Evolutionary conservation across 64 coral and sea anemone genomes (phyloP).

Genomic region (Pocillopora verrucosa): DNA sequence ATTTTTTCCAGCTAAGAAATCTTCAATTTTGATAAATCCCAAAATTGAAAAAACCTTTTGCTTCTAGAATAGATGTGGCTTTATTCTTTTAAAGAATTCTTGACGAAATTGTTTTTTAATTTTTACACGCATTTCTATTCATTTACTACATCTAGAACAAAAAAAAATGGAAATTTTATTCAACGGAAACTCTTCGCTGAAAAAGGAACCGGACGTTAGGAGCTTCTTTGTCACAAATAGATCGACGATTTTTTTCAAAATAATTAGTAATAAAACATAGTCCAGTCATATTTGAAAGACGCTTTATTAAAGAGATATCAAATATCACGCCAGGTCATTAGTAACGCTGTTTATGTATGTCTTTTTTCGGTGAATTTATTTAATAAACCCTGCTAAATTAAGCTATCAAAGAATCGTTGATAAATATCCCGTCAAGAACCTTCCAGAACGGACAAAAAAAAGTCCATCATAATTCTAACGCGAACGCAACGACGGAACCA

Average conservation of each 20-base stretch:
- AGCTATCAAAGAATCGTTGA: no score
- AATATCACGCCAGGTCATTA: slow-evolving; percentile 2
- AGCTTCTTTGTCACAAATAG: not conserved
- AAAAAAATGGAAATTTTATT: no score
- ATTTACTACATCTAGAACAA: no score
- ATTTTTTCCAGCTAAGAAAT: no score
- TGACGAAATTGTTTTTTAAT: no score
- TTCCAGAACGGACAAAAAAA: not conserved
- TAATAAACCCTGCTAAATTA: not conserved
- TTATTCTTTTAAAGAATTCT: no score
- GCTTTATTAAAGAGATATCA: not conserved
- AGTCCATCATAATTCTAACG: not conserved
- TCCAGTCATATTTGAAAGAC: not conserved
- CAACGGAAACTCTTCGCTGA: no score
- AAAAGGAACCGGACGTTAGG: no score
- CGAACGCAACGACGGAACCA: slow-evolving; percentile 12
- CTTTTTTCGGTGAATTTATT: not conserved
- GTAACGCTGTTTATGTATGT: not conserved
- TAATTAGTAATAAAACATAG: not conserved
- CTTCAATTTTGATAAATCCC: no score
- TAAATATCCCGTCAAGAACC: not conserved
- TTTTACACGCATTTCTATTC: no score
- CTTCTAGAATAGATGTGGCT: no score
- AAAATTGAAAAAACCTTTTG: no score
- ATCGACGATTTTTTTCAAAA: not conserved